These are phyloP conservation scores for Philypnodon macrostomus DNA, from an alignment of 2,797 vertebrate species.

Conservation along the genomic window DNA sequence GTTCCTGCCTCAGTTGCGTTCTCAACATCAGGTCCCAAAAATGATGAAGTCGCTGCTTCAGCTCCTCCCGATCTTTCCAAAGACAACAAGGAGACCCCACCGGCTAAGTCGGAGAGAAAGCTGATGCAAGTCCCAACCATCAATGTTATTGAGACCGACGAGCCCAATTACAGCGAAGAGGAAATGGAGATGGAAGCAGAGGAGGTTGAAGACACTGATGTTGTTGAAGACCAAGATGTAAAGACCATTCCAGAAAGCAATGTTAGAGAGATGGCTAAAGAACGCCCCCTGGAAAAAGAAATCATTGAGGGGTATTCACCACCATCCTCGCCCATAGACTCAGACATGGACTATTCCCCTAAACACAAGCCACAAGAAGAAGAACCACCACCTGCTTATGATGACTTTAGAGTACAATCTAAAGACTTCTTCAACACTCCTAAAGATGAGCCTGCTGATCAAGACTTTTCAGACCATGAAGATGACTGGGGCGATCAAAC, in stretches of 20 bases:
- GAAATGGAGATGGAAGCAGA: slow-evolving; percentile 62
- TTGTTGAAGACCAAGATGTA: slow-evolving; percentile 45
- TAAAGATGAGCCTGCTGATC: slow-evolving; percentile 25
- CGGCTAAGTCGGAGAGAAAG: slow-evolving; percentile 56
- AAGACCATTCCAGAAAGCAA: slow-evolving; percentile 38
- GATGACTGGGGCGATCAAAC: slow-evolving; percentile 66
- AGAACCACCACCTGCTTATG: slow-evolving; percentile 18
- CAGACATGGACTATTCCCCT: slow-evolving; percentile 62
- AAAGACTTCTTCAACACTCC: slow-evolving; percentile 28
- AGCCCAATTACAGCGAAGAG: slow-evolving; percentile 78
- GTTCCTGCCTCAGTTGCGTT: slow-evolving; percentile 17
- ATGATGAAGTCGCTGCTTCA: slow-evolving; percentile 1
- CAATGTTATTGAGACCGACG: slow-evolving; percentile 81
- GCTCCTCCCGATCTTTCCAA: slow-evolving; percentile 3
- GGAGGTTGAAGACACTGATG: slow-evolving; percentile 59
- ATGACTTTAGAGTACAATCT: slow-evolving; percentile 20
- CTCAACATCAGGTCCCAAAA: slow-evolving; percentile 28
- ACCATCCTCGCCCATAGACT: slow-evolving; percentile 65
- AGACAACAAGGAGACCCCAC: slow-evolving; percentile 37
- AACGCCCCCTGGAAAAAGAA: slow-evolving; percentile 57
- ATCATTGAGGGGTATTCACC: slow-evolving; percentile 64
- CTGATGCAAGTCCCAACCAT: slow-evolving; percentile 79
- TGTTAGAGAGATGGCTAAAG: slow-evolving; percentile 36
- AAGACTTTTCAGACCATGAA: slow-evolving; percentile 64
- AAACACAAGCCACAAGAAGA: slow-evolving; percentile 43